Evolutionary conservation across 2,888 invertebrate species (phyloP).

Genomic region (Trilocha varians): DNA sequence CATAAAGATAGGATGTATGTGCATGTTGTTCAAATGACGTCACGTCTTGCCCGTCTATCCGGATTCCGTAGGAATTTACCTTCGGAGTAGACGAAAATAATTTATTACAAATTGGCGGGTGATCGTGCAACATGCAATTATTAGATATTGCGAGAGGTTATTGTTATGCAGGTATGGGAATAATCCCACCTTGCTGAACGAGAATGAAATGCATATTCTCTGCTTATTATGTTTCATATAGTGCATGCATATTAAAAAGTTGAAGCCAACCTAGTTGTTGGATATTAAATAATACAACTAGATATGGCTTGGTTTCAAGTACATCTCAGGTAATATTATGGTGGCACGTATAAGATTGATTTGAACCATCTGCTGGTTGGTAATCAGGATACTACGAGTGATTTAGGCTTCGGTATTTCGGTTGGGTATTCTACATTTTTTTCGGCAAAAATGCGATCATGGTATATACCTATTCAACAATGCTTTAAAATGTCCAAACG

Average conservation of each 20-base stretch:
- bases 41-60: slow-evolving; percentile 21
- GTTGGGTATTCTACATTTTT: too few species aligned
- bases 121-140: slow-evolving; percentile 3
- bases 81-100: slow-evolving; percentile 3
- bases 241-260: too few species aligned
- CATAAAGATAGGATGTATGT: slow-evolving; percentile 25
- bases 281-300: too few species aligned
- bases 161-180: slow-evolving; percentile 3
- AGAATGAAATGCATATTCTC: neutral
- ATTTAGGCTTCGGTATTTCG: too few species aligned
- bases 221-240: neutral
- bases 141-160: slow-evolving; percentile 1
- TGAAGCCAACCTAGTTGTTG: too few species aligned
- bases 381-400: too few species aligned
- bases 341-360: too few species aligned
- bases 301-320: too few species aligned
- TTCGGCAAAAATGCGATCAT: too few species aligned
- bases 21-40: slow-evolving; percentile 20
- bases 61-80: slow-evolving; percentile 6
- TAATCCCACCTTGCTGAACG: neutral
- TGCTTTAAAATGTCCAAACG: neutral
- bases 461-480: neutral
- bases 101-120: slow-evolving; percentile 1
- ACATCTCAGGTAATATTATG: too few species aligned
- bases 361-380: too few species aligned